phyloP scores from a whole-genome alignment of 2,113 vertebrate genomes.

The Thunnus thynnus region DNA sequence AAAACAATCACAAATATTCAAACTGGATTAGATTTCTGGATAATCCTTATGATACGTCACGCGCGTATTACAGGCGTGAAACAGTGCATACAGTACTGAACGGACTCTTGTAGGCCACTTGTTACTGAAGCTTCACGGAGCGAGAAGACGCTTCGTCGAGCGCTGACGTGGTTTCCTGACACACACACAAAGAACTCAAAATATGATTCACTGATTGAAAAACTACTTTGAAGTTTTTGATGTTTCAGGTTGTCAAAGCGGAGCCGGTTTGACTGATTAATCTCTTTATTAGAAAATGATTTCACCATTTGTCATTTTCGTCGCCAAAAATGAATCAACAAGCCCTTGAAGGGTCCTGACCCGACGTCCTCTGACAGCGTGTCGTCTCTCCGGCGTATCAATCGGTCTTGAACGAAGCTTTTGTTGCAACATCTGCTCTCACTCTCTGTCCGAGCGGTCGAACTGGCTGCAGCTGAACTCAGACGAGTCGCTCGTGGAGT shows the following conservation, averaged over 20 bases:
- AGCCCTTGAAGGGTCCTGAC: not conserved
- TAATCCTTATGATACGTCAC: slow-evolving; percentile 7
- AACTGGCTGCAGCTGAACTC: not conserved
- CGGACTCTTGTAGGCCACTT: slow-evolving; percentile 25
- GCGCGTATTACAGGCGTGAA: not conserved
- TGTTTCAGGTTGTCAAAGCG: too few species aligned
- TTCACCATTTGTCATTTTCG: too few species aligned
- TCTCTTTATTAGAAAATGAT: too few species aligned
- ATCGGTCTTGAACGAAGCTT: slow-evolving; percentile 25
- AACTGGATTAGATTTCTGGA: not conserved
- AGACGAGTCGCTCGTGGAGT: not conserved
- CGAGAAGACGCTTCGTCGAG: not conserved
- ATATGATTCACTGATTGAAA: too few species aligned
- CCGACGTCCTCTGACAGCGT: not conserved
- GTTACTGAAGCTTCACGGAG: not conserved
- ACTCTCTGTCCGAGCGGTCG: slow-evolving; percentile 5
- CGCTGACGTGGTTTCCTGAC: not conserved
- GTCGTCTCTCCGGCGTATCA: not conserved
- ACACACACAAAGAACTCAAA: not conserved
- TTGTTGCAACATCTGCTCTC: slow-evolving; percentile 28
- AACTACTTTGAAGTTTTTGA: too few species aligned
- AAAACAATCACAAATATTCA: not conserved
- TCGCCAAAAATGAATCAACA: too few species aligned
- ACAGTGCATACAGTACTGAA: slow-evolving; percentile 31
- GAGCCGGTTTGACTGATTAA: too few species aligned